A percentile compares a stretch with the other conserved stretches of the same genome.
Evolutionary conservation across 2,797 vertebrate species (phyloP).

Genomic region (Mallotus villosus): DNA sequence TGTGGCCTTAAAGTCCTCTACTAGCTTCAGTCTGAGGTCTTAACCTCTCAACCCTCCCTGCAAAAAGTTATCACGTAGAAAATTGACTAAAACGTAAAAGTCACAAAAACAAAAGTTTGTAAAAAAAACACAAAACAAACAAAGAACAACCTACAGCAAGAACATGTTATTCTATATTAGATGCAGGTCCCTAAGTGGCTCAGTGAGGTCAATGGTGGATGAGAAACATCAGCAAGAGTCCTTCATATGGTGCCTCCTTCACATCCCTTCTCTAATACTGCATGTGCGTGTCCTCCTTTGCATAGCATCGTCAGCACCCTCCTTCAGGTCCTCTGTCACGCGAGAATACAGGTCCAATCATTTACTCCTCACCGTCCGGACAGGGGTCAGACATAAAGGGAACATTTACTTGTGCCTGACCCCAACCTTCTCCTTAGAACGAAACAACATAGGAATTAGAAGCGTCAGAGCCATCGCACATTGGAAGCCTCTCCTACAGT

Average conservation of each 20-base stretch:
- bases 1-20: no score
- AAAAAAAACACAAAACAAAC: not conserved
- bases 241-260: not conserved
- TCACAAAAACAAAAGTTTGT: not conserved
- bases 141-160: not conserved
- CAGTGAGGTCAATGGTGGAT: not conserved
- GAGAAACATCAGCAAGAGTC: not conserved
- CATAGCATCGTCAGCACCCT: not conserved
- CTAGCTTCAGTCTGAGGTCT: no score
- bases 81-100: no score
- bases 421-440: no score
- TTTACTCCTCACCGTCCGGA: no score
- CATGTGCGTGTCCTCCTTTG: not conserved
- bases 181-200: not conserved
- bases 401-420: no score
- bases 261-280: not conserved
- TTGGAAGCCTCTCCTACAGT: no score
- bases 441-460: no score
- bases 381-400: no score
- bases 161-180: not conserved
- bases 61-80: no score
- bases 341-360: not conserved
- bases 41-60: not conserved
- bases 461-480: no score
- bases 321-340: not conserved